Evolutionary conservation across 2,113 vertebrate species (phyloP).

Genomic region (Vimba vimba): DNA sequence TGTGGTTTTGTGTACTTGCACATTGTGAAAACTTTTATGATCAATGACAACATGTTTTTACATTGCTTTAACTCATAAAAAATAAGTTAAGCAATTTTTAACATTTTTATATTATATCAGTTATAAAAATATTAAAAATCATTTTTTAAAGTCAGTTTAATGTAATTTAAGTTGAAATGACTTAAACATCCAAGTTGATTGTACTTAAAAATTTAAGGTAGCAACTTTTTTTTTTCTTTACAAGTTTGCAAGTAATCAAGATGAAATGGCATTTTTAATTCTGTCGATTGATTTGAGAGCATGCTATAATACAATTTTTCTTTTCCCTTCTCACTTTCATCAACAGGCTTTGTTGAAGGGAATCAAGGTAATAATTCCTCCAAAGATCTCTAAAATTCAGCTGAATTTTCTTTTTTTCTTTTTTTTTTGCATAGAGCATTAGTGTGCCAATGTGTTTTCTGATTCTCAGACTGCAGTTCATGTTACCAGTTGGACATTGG

Average conservation of each 20-base stretch:
- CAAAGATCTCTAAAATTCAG: neutral
- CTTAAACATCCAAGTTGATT: too few species aligned
- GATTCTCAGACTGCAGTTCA: constrained; percentile 68
- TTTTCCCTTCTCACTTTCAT: constrained; percentile 43
- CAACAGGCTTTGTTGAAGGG: constrained; percentile 66
- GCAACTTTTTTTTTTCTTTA: too few species aligned
- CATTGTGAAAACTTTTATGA: too few species aligned
- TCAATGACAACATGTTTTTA: too few species aligned
- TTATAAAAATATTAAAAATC: too few species aligned
- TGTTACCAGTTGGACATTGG: constrained; percentile 73
- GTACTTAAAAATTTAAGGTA: too few species aligned
- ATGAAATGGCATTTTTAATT: neutral
- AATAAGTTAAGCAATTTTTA: too few species aligned
- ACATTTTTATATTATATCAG: too few species aligned
- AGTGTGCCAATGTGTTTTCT: neutral
- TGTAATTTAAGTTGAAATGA: too few species aligned
- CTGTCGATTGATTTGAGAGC: neutral
- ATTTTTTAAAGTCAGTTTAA: too few species aligned
- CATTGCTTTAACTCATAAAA: too few species aligned
- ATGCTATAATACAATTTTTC: neutral
- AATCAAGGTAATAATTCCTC: constrained; percentile 65
- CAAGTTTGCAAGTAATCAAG: neutral
- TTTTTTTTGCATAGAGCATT: neutral
- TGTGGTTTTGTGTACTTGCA: neutral
- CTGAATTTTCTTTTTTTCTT: neutral